Base-by-base conservation (phyloP, 2,797 vertebrate genomes). In the Hapalemur alaotrensis region DNA sequence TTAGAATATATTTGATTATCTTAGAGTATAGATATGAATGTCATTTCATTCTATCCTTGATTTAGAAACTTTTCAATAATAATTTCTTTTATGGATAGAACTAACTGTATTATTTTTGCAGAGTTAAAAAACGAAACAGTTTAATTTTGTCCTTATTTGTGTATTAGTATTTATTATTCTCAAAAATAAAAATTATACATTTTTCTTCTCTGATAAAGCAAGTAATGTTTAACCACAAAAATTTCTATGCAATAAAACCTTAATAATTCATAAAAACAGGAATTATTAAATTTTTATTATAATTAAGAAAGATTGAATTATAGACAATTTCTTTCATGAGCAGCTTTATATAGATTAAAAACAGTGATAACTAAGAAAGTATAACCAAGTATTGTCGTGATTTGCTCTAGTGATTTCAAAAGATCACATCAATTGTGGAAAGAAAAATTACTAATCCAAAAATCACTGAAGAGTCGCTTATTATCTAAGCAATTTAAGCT, bases 111-210 rank as follows among this genome's bases (percentile, higher is more conserved):
- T 84, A 75, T 76, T 87, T 87, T 83, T 91, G 4, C 20, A 79
- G 23, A 78, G 46, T 30, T 75, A 65, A 88, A 48, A 67, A 67
- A 67, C 38, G 18, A 43, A 82, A 80, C 10, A n/a, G 14, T 59
- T 91, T 50, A 67, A 86, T 73, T 82, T n/a, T 86, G 87, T 84
- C 18, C 10, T 89, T 89, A 4, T 41, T 78, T 83, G 7, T 8
- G 54, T 32, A 35, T 86, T 54, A 76, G n/a, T 61, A 96, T 87
- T 87, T 75, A 52, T 94, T 93, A 59, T 54, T 85, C 61, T 87
- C 13, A 54, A n/a, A 79, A 81, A 82, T 67, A 78, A 82, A 75
- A 93, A 89, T 12, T 41, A 48, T 61, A 20, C 1, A 20, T 54
- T 75, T 91, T 91, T 81, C 32, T 84, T 78, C 52, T 88, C 59